These are phyloP conservation scores for Megathymus violae DNA, from an alignment of 1,140 invertebrate species.

Conservation along the genomic window DNA sequence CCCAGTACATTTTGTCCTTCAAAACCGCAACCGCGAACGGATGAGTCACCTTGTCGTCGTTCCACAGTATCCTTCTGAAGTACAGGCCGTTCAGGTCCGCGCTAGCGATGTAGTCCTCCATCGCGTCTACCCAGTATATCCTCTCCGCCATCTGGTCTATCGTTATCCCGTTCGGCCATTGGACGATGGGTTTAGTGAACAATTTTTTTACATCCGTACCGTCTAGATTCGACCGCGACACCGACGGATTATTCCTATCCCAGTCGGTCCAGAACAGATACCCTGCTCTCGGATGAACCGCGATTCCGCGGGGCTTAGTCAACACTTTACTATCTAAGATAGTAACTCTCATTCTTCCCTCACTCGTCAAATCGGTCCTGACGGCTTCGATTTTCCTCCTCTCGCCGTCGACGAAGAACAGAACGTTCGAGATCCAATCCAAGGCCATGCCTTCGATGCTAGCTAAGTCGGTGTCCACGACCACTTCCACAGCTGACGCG, in stretches of 20 bases:
- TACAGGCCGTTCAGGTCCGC: constrained; percentile 92
- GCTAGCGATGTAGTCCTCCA: constrained; percentile 93
- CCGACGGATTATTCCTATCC: constrained; percentile 90
- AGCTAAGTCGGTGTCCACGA: constrained; percentile 89
- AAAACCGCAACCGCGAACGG: constrained; percentile 94
- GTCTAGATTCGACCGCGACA: constrained; percentile 94
- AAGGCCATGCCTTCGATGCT: constrained; percentile 96
- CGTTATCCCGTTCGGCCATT: constrained; percentile 95
- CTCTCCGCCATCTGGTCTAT: constrained; percentile 92
- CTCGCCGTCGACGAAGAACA: constrained; percentile 95
- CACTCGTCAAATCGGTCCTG: constrained; percentile 86
- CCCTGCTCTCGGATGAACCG: constrained; percentile 92
- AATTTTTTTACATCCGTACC: constrained; percentile 89
- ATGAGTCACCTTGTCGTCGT: constrained; percentile 88
- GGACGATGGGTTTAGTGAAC: constrained; percentile 87
- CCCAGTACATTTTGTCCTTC: constrained; percentile 96
- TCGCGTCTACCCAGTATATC: constrained; percentile 95
- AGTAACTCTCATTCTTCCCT: constrained; percentile 90
- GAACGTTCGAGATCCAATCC: constrained; percentile 96
- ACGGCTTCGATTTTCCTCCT: constrained; percentile 92
- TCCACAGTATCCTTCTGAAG: constrained; percentile 88
- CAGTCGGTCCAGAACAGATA: constrained; percentile 97
- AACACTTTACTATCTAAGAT: constrained; percentile 89
- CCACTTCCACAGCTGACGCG: constrained; percentile 87
- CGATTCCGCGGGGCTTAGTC: constrained; percentile 94